Percentiles rank a stretch among this genome's conserved stretches.
phyloP scores from a whole-genome alignment of 2,797 vertebrate species.

The Anniella stebbinsi region DNA sequence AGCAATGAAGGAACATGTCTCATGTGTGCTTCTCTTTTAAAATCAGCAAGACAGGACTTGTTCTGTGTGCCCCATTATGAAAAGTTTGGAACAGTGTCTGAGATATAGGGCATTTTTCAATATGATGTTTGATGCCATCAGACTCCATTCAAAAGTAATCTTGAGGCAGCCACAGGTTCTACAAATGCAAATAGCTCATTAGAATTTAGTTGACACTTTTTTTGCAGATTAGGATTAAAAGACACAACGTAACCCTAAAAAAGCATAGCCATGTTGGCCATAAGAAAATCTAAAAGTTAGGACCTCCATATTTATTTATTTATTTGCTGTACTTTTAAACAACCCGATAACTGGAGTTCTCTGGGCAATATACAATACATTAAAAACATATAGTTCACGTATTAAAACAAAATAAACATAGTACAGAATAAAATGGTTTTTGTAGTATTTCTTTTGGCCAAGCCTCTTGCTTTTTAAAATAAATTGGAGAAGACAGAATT shows the following conservation, averaged over 20 bases:
- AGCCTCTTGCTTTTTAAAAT: too few species aligned
- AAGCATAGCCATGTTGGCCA: background rate
- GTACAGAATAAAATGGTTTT: too few species aligned
- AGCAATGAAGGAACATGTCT: background rate
- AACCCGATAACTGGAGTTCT: too few species aligned
- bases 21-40: background rate
- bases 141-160: background rate
- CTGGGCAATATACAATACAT: too few species aligned
- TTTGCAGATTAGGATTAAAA: slow-evolving; percentile 43
- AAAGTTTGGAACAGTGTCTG: background rate
- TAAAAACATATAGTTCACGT: too few species aligned
- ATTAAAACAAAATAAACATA: too few species aligned
- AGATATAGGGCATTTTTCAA: background rate
- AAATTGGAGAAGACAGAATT: too few species aligned
- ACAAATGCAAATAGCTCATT: slow-evolving; percentile 1
- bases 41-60: background rate
- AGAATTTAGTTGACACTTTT: background rate
- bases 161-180: background rate
- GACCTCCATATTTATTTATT: too few species aligned
- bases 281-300: too few species aligned
- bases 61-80: background rate
- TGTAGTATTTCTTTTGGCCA: too few species aligned
- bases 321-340: too few species aligned
- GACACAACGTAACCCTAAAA: slow-evolving; percentile 42
- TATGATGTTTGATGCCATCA: background rate